Conservation (phyloP, 2,797 vertebrate genomes). For the Dendrocincla fuliginosa region DNA sequence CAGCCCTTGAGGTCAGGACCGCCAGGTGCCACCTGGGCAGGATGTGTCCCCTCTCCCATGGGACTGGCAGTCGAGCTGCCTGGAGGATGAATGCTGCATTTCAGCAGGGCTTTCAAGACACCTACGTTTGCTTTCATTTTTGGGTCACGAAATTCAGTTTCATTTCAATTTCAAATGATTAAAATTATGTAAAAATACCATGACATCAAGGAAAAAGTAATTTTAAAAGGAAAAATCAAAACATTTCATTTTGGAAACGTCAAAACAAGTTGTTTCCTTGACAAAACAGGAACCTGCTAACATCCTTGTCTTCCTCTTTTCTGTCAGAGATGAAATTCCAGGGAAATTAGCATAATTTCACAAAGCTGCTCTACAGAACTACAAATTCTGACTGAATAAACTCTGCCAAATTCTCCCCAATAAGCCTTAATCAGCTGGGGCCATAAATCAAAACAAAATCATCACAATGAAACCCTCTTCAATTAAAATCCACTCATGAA, state of each 20-base stretch:
- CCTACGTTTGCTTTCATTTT: background rate
- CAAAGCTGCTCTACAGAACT: background rate
- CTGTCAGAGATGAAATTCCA: slow-evolving; percentile 29
- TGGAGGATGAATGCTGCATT: background rate
- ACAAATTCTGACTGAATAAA: background rate
- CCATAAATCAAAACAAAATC: background rate
- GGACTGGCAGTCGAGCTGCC: background rate
- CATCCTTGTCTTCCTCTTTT: background rate
- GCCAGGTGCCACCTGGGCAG: background rate
- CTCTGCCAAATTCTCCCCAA: background rate
- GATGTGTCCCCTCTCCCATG: rapidly evolving
- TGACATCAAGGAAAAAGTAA: slow-evolving; percentile 24
- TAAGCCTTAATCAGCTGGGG: background rate
- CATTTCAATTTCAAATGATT: slow-evolving; percentile 59
- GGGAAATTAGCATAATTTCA: slow-evolving; percentile 12
- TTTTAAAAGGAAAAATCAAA: slow-evolving; percentile 58
- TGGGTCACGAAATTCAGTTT: slow-evolving; percentile 23
- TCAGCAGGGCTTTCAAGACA: background rate
- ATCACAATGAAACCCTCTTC: background rate
- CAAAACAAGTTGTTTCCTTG: slow-evolving; percentile 61
- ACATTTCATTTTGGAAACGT: slow-evolving; percentile 43
- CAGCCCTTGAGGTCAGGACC: background rate
- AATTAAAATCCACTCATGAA: background rate
- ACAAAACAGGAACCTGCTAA: slow-evolving; percentile 27
- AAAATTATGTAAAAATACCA: slow-evolving; percentile 31